phyloP scores from a whole-genome alignment of 1,140 invertebrate genomes.

The Chironomus striatipennis region DNA sequence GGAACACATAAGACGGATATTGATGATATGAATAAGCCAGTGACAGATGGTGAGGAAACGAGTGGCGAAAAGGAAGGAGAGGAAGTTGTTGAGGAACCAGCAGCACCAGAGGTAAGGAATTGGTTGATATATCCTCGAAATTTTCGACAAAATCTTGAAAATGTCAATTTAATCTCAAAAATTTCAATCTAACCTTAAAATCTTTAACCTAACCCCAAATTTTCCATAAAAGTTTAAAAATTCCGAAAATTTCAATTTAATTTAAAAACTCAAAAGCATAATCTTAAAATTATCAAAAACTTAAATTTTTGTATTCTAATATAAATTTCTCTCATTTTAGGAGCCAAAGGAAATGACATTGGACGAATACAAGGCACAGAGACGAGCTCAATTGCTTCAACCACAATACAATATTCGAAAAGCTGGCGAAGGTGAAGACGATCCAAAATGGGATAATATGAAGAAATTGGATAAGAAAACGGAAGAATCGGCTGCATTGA shows the following conservation, averaged over 20 bases:
- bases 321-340: background rate
- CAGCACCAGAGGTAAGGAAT: conserved; percentile 57
- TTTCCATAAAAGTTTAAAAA: no score
- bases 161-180: no score
- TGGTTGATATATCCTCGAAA: conserved; percentile 40
- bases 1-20: conserved; percentile 87
- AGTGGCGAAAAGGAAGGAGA: conserved; percentile 34
- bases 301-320: background rate
- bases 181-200: no score
- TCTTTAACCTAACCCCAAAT: no score
- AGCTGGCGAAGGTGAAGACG: conserved; percentile 85
- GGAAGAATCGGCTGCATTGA: conserved; percentile 48
- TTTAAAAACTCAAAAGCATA: no score
- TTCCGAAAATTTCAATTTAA: no score
- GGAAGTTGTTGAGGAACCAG: conserved; percentile 41
- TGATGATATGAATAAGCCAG: conserved; percentile 54
- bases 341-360: conserved; percentile 62
- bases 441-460: conserved; percentile 88
- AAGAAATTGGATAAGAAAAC: conserved; percentile 74
- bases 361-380: conserved; percentile 81
- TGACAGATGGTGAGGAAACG: conserved; percentile 40
- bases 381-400: conserved; percentile 58
- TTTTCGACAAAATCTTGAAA: no score
- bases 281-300: background rate
- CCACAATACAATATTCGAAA: conserved; percentile 84